Conservation (phyloP, 2,113 vertebrate genomes). For the Marmota flaviventris region DNA sequence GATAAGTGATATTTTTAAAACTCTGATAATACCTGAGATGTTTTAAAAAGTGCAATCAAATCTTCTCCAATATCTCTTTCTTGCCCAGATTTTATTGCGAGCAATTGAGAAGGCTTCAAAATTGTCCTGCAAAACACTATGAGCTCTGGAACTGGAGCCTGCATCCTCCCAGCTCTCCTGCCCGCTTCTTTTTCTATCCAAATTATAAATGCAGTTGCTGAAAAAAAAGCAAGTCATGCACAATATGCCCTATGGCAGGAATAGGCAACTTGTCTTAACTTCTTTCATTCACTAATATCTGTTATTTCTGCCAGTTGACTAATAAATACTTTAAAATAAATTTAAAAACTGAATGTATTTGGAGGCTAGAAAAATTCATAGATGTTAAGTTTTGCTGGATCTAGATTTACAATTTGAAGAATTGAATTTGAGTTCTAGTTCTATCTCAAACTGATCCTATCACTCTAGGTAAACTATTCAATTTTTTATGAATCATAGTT, state of each 20-base stretch:
- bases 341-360: background rate
- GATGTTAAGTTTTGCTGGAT: background rate
- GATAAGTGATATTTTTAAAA: background rate
- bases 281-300: background rate
- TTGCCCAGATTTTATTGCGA: background rate
- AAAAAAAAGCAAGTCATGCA: background rate
- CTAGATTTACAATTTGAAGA: slow-evolving; percentile 25
- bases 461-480: background rate
- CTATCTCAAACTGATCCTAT: background rate
- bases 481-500: background rate
- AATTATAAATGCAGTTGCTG: background rate
- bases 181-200: background rate
- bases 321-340: background rate
- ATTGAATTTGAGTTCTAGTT: background rate
- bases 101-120: background rate
- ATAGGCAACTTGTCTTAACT: background rate
- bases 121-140: background rate
- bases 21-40: background rate
- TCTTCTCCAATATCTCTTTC: background rate
- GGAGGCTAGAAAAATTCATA: background rate
- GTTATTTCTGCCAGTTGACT: background rate
- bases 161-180: background rate
- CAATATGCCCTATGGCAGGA: background rate
- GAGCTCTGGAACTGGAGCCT: background rate
- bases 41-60: background rate